Conservation (phyloP, 2,888 invertebrate species). For the Caenorhabditis panamensis region DNA sequence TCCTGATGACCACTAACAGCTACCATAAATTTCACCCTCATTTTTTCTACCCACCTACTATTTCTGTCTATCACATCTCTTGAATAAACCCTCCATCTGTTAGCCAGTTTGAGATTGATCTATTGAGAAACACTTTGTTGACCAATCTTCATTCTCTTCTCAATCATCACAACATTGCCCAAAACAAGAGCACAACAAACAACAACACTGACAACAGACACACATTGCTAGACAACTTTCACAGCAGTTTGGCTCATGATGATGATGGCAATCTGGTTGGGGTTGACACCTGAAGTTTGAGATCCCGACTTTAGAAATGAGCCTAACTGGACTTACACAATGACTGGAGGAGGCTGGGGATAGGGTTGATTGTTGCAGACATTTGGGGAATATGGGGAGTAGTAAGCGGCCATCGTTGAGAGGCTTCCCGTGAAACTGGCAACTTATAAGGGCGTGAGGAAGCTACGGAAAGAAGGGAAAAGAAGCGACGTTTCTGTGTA, state of each 20-base stretch:
- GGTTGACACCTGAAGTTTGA: conserved; percentile 35
- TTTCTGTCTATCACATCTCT: too few species aligned
- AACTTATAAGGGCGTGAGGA: not conserved
- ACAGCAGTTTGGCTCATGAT: conserved; percentile 36
- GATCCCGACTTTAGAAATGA: not conserved
- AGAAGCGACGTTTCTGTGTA: not conserved
- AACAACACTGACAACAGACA: conserved; percentile 30
- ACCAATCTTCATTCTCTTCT: too few species aligned
- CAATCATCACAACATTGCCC: conserved; percentile 13
- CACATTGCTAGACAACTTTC: conserved; percentile 37
- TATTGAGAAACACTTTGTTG: too few species aligned
- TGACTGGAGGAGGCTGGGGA: not conserved
- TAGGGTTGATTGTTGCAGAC: conserved; percentile 1
- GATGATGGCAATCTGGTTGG: conserved; percentile 42
- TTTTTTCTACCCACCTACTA: too few species aligned
- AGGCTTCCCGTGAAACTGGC: not conserved
- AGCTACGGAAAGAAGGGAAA: not conserved
- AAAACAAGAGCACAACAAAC: conserved; percentile 15
- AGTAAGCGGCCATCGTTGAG: not conserved
- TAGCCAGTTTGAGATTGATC: too few species aligned
- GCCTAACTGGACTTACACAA: conserved; percentile 1
- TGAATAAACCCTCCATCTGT: too few species aligned
- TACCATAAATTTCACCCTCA: too few species aligned
- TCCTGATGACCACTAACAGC: too few species aligned
- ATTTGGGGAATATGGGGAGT: not conserved